Percentiles rank a stretch among this genome's conserved stretches.
Conservation (phyloP, 2,888 invertebrate species). For the Ichneumoninae sp. region DNA sequence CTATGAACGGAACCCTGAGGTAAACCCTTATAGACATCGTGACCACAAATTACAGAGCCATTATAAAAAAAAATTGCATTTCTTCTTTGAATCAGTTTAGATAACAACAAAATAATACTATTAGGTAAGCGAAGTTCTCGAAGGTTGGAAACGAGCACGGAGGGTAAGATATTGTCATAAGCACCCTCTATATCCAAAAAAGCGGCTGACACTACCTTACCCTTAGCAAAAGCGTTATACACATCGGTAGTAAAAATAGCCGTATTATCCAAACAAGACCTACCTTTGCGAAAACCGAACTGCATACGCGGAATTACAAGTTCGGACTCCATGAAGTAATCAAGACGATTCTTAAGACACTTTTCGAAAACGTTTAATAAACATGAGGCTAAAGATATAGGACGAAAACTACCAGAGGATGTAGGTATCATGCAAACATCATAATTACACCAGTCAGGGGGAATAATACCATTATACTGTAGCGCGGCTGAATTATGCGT, state of each 20-base stretch:
- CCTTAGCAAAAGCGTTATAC: neutral
- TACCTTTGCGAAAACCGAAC: neutral
- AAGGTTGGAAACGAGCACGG: neutral
- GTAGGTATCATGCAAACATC: neutral
- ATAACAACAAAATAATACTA: neutral
- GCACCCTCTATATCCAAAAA: neutral
- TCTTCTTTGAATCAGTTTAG: neutral
- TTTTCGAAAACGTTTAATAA: neutral
- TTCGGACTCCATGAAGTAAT: neutral
- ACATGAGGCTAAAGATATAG: neutral
- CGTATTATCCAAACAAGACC: neutral
- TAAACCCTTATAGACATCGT: neutral
- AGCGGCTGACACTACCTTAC: neutral
- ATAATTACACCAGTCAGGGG: neutral
- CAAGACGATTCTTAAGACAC: neutral
- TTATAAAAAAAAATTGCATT: slow-evolving; percentile 3
- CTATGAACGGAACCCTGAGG: slow-evolving; percentile 11
- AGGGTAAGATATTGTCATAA: neutral
- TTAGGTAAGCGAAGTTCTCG: neutral
- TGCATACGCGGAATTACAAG: neutral
- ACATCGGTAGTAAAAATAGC: neutral
- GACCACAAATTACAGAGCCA: neutral
- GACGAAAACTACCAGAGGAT: neutral
- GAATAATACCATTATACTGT: neutral
- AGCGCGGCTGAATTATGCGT: no score